Evolutionary conservation across 2,797 vertebrate genomes (phyloP).

Genomic region (Sciurus carolinensis): DNA sequence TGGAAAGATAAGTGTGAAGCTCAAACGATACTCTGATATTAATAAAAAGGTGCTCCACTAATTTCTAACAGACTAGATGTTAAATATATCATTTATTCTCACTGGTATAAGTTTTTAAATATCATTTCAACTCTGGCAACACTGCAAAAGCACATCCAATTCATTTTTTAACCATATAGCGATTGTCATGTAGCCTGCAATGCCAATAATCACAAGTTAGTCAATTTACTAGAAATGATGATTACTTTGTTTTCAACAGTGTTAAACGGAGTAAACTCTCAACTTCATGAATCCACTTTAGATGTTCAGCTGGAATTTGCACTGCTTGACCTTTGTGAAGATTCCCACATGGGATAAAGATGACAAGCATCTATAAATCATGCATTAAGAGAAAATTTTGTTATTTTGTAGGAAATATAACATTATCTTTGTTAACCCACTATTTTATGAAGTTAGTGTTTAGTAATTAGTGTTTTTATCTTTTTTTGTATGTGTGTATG

Average conservation of each 20-base stretch:
- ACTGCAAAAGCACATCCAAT: neutral
- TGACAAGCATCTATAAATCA: neutral
- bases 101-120: neutral
- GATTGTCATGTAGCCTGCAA: neutral
- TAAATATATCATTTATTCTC: slow-evolving; percentile 19
- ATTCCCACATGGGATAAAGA: neutral
- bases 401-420: slow-evolving; percentile 31
- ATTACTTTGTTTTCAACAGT: slow-evolving; percentile 5
- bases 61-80: slow-evolving; percentile 3
- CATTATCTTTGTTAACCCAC: slow-evolving; percentile 9
- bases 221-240: slow-evolving; percentile 32
- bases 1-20: neutral
- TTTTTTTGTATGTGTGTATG: neutral
- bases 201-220: slow-evolving; percentile 12
- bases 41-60: neutral
- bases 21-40: neutral
- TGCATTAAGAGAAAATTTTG: neutral
- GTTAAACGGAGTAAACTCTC: neutral
- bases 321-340: neutral
- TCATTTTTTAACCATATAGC: slow-evolving; percentile 13
- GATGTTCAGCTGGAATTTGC: neutral
- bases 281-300: neutral
- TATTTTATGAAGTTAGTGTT: slow-evolving; percentile 42
- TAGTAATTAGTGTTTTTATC: neutral
- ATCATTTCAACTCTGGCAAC: neutral